Base-by-base conservation (phyloP, 2,888 invertebrate species). In the Odontocerum albicorne region DNA sequence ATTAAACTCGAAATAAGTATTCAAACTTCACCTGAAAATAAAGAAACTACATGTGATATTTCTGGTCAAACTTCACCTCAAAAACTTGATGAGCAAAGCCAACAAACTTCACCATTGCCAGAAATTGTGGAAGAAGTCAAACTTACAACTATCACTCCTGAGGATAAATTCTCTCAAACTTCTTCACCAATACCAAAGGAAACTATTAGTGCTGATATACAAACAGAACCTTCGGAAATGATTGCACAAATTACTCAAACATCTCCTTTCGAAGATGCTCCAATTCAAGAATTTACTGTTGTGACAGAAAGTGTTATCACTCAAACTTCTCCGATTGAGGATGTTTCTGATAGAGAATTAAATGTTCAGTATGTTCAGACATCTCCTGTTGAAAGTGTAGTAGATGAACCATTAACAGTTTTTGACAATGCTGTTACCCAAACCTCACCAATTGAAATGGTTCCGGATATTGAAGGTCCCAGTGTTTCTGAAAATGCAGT, bases 101-200 rank as follows among this genome's bases (percentile, higher is more conserved):
- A 64, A 33, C 50, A 61, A 15, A 60, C 61, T 33, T 49, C 62
- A 55, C 42, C 53, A 44, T 6, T 19, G 2, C 4, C 42, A 33
- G 47, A 40, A 49, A 6, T 6, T n/a, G 40, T n/a, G 12, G 8
- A n/a, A 7, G 38, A 27, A 27, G 27, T 21, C 6, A 20, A 21
- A 20, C 2, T 49, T 15, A 44, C 62, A 55, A 47, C 20, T 84
- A 84, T 53, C 17, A 62, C 62, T 52, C 72, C 73, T 2, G 74
- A 71, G 63, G 79, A 80, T 62, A 78, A 73, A 53, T 78, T 73
- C 61, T 75, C 77, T 36, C 81, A 81, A 64, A 81, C 81, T 13
- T 67, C 72, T 13, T 70, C 75, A 43, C 69, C 71, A 2, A 65
- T 68, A 43, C 61, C 66, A 62, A 57, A 67, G 1, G 65, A 67